Percentiles rank a stretch among this genome's conserved stretches.
These are phyloP conservation scores for Lumbricus terrestris DNA, from an alignment of 2,888 invertebrate genomes.

Conservation along the genomic window DNA sequence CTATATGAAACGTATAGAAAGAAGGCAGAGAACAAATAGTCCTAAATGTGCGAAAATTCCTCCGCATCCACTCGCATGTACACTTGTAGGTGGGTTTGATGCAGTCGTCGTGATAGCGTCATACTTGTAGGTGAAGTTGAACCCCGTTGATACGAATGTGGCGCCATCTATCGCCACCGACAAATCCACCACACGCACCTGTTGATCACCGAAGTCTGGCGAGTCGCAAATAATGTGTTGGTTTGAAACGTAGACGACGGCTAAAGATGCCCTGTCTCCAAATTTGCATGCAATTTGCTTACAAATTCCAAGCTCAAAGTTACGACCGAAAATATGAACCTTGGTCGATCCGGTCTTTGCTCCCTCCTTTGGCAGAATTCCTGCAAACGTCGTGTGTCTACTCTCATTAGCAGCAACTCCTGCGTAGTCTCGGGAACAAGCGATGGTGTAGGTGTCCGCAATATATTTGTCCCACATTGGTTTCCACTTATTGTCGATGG, in stretches of 20 bases:
- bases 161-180: conserved; percentile 20
- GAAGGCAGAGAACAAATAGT: too few relatives aligned
- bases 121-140: conserved; percentile 23
- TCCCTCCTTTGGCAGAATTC: conserved; percentile 35
- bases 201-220: conserved; percentile 26
- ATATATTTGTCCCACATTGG: conserved; percentile 39
- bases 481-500: conserved; percentile 39
- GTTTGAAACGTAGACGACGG: conserved; percentile 30
- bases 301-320: conserved; percentile 38
- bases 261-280: conserved; percentile 19
- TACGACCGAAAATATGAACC: conserved; percentile 39
- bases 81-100: background rate
- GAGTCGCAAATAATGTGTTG: conserved; percentile 33
- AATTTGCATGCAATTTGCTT: conserved; percentile 35
- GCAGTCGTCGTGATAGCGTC: background rate
- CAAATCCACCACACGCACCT: background rate
- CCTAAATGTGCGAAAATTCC: too few relatives aligned
- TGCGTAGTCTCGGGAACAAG: conserved; percentile 28
- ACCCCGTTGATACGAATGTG: conserved; percentile 11
- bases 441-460: conserved; percentile 24
- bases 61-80: conserved; percentile 18
- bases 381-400: conserved; percentile 7
- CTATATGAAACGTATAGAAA: too few relatives aligned
- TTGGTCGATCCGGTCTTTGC: conserved; percentile 28
- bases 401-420: conserved; percentile 9